Evolutionary conservation across 2,888 invertebrate species (phyloP), one percentile per base, ranked within the genome.

Genomic region (Azorinus chamasolen): DNA sequence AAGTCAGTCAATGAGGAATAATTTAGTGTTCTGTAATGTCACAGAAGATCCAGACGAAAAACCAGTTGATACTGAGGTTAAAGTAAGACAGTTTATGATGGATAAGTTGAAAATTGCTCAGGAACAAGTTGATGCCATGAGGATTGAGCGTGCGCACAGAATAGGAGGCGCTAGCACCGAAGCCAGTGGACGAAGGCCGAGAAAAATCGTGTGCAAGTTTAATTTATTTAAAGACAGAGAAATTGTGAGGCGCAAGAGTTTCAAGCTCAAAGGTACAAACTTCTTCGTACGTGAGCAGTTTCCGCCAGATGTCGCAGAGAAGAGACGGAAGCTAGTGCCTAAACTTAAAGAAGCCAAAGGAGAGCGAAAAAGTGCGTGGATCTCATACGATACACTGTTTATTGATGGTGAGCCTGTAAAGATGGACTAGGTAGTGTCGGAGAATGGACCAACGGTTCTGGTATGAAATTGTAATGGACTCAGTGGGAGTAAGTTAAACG

Each of bases 401-500:
- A 39, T 62, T 16, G 39, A 62, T 20, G 50, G 62, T 2, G 39
- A 37, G 37, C 20, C 51, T 6, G 18, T 37, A 5, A 37, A 39
- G 24, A 24, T 14, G 20, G 22, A 20, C 20, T 12, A 22, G 22
- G 20, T 18, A 24, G 43, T 4, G 22, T 5, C 20, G 10, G n/a
- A 43, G 41, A 16, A 14, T 12, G 8, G 58, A 8, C 6, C 43
- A 24, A 22, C 14, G 6, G 32, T 53, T 8, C 5, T 25, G 37
- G 41, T 20, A 5, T 61, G 61, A 48, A 61, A 61, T 27, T 45
- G 46, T 45, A 61, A 61, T 32, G 61, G 61, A 12, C 20, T 61
- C 5, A 46, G 25, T 16, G 10, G 16, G 10, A 3, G 20, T 25
- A 61, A 61, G 20, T 14, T 14, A 16, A 4, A 12, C 3, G n/a